Evolutionary conservation across 1,140 invertebrate genomes (phyloP).

Genomic region (Bombus confusus): DNA sequence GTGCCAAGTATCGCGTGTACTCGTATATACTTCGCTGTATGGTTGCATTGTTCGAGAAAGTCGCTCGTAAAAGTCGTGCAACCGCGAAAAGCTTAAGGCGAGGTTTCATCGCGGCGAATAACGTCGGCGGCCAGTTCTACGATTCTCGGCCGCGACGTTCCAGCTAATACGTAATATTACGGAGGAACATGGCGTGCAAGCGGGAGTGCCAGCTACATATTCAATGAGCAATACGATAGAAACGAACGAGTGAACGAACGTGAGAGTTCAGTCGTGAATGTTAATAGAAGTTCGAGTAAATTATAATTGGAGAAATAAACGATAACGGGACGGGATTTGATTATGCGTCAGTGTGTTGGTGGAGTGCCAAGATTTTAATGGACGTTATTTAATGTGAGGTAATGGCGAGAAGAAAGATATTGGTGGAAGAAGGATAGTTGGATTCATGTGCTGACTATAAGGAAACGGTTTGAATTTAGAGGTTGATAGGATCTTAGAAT

Average conservation of each 20-base stretch:
- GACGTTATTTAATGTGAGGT: too few species aligned
- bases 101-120: background rate
- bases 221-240: slow-evolving; percentile 28
- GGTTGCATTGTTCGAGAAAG: background rate
- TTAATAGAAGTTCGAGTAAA: slow-evolving; percentile 26
- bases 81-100: background rate
- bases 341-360: background rate
- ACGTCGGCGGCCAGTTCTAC: background rate
- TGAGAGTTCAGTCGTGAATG: background rate
- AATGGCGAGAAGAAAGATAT: too few species aligned
- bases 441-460: too few species aligned
- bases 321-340: background rate
- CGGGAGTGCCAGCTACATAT: slow-evolving; percentile 36
- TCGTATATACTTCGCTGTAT: background rate
- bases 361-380: too few species aligned
- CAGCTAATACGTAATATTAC: slow-evolving; percentile 33
- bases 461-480: too few species aligned
- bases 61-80: background rate
- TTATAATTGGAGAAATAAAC: slow-evolving; percentile 29
- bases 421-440: too few species aligned
- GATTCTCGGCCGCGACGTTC: background rate
- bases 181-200: slow-evolving; percentile 9
- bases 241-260: slow-evolving; percentile 10
- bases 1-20: slow-evolving; percentile 30
- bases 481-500: too few species aligned